Evolutionary conservation across 2,113 vertebrate species (phyloP).

Genomic region (Rhinoderma darwinii): DNA sequence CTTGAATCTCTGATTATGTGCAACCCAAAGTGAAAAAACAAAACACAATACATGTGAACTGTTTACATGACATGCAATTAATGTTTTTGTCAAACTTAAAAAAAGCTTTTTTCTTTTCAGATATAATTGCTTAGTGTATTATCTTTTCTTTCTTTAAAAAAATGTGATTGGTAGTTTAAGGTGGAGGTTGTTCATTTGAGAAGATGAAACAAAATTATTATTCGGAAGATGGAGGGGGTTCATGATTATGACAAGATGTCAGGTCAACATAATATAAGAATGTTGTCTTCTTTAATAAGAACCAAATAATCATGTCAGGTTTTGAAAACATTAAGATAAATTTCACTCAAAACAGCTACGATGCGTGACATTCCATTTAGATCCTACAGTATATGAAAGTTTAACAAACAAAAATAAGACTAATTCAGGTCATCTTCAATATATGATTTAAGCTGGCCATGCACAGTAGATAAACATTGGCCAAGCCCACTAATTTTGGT

Average conservation of each 20-base stretch:
- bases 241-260: slow-evolving; percentile 21
- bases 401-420: not conserved
- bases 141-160: not conserved
- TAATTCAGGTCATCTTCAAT: not conserved
- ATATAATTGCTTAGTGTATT: slow-evolving; percentile 39
- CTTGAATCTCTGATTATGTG: not conserved
- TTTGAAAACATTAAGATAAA: not conserved
- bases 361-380: no score
- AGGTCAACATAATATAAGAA: slow-evolving; percentile 23
- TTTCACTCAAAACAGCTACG: not conserved
- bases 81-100: slow-evolving; percentile 43
- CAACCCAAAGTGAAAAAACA: not conserved
- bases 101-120: slow-evolving; percentile 16
- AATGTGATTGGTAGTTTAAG: not conserved
- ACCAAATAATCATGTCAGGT: slow-evolving; percentile 1
- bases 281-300: slow-evolving; percentile 6
- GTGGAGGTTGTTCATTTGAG: slow-evolving; percentile 1
- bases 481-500: no score
- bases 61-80: slow-evolving; percentile 44
- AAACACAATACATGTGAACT: not conserved
- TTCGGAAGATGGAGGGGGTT: not conserved
- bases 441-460: not conserved
- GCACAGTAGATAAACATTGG: no score
- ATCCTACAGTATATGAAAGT: not conserved
- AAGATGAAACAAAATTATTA: slow-evolving; percentile 36